Evolutionary conservation across 2,113 vertebrate genomes (phyloP).

Genomic region (Poecile atricapillus): DNA sequence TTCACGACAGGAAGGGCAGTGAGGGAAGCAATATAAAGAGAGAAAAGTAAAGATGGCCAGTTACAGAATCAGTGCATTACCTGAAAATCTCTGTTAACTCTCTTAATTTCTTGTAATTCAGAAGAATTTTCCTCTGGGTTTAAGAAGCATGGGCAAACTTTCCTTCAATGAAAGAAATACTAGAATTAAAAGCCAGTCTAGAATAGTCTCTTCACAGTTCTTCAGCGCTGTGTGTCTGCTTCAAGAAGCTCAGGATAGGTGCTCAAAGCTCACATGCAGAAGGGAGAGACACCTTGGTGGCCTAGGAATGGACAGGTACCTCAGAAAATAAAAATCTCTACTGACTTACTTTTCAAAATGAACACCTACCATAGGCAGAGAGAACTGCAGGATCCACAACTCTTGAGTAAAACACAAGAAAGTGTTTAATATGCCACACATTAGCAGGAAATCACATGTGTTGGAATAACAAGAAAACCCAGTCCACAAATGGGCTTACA

Average conservation of each 20-base stretch:
- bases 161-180: conserved; percentile 66
- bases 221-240: not conserved
- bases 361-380: not conserved
- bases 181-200: not conserved
- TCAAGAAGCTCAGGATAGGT: not conserved
- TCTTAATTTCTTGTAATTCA: conserved; percentile 78
- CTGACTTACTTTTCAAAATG: not conserved
- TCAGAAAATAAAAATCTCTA: not conserved
- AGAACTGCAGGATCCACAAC: not conserved
- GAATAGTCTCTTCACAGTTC: not conserved
- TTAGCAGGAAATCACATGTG: not conserved
- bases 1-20: not conserved
- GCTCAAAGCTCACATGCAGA: not conserved
- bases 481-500: not conserved
- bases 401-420: not conserved
- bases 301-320: not conserved
- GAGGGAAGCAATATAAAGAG: not conserved
- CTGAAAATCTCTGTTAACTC: conserved; percentile 86
- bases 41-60: not conserved
- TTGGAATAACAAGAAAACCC: not conserved
- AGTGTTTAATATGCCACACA: not conserved
- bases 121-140: conserved; percentile 69
- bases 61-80: conserved; percentile 54
- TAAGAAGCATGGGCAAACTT: conserved; percentile 81
- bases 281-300: not conserved